phyloP scores from a whole-genome alignment of 2,888 invertebrate genomes.

The Drosophila longiperda region DNA sequence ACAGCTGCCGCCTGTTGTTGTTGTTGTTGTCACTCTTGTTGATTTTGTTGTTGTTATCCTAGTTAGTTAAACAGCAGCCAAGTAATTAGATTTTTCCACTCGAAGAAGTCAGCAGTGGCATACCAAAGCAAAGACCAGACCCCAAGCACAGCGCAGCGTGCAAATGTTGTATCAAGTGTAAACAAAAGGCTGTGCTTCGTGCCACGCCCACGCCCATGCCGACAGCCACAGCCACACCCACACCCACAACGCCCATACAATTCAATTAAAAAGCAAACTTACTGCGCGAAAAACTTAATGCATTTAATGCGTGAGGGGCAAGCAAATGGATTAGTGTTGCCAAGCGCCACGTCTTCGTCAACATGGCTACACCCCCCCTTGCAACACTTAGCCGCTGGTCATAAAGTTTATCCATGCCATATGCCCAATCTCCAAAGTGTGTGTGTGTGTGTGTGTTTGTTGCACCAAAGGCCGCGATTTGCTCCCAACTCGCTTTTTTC shows the following conservation, averaged over 20 bases:
- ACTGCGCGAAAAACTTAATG: slow-evolving; percentile 65
- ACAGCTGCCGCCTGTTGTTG: slow-evolving; percentile 30
- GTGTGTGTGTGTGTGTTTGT: slow-evolving; percentile 1
- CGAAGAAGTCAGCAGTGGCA: slow-evolving; percentile 40
- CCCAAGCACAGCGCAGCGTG: slow-evolving; percentile 20
- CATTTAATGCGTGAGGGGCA: slow-evolving; percentile 77
- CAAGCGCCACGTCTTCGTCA: not conserved
- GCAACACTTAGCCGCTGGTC: slow-evolving; percentile 17
- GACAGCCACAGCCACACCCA: not conserved
- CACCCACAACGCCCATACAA: slow-evolving; percentile 57
- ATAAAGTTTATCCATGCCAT: slow-evolving; percentile 64
- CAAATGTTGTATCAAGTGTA: slow-evolving; percentile 69
- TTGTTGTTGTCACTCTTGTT: not conserved
- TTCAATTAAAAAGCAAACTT: slow-evolving; percentile 70
- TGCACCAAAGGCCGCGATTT: not conserved
- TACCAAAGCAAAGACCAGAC: slow-evolving; percentile 20
- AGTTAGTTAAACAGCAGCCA: slow-evolving; percentile 72
- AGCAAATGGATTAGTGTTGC: slow-evolving; percentile 69
- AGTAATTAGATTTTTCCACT: slow-evolving; percentile 77
- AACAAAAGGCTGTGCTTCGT: slow-evolving; percentile 54
- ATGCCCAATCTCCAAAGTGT: slow-evolving; percentile 59
- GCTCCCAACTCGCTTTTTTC: slow-evolving; percentile 22
- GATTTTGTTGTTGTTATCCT: slow-evolving; percentile 8
- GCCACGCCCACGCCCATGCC: slow-evolving; percentile 26
- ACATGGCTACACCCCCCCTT: not conserved